Evolutionary conservation across 2,888 invertebrate species (phyloP).

Genomic region (Acleris cristana): DNA sequence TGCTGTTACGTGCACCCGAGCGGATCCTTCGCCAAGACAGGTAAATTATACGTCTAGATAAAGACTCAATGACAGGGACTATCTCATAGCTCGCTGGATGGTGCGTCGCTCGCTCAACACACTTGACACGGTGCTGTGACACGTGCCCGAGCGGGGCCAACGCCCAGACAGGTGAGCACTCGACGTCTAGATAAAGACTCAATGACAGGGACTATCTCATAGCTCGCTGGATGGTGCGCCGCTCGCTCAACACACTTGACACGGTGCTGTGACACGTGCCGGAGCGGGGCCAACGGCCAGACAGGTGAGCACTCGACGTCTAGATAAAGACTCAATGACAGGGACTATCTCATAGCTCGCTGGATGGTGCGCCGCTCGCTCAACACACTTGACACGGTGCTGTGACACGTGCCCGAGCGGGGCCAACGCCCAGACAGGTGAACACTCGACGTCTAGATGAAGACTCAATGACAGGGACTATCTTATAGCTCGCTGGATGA

Average conservation of each 20-base stretch:
- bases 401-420: constrained; percentile 80
- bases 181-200: neutral
- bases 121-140: constrained; percentile 90
- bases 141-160: constrained; percentile 39
- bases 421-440: constrained; percentile 5
- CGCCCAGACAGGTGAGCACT: constrained; percentile 2
- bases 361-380: constrained; percentile 89
- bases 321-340: neutral
- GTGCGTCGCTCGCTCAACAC: constrained; percentile 87
- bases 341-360: constrained; percentile 66
- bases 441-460: neutral
- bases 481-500: constrained; percentile 87
- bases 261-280: constrained; percentile 87
- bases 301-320: constrained; percentile 1
- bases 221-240: constrained; percentile 89
- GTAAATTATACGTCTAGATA: too few relatives aligned
- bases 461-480: too few relatives aligned
- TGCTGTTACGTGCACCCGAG: constrained; percentile 84
- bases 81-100: constrained; percentile 86
- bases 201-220: constrained; percentile 50
- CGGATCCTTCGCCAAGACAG: neutral
- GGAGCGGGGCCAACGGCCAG: neutral
- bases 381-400: constrained; percentile 88
- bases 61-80: too few relatives aligned
- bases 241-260: constrained; percentile 74